Evolutionary conservation across 2,797 vertebrate genomes (phyloP), one percentile per base, ranked within the genome.

Genomic region (Triplophysa yarkandensis): DNA sequence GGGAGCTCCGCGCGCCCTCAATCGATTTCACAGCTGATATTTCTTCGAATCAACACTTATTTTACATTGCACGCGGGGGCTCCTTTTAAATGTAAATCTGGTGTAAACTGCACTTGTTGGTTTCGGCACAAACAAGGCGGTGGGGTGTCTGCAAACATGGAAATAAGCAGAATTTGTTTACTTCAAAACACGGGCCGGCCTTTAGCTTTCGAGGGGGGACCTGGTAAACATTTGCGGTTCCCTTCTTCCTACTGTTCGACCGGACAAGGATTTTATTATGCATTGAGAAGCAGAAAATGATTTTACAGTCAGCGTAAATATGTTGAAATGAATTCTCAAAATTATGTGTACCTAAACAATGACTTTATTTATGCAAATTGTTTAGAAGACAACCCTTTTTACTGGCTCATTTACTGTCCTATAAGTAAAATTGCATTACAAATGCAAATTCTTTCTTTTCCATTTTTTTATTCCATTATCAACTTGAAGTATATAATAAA

Each of bases 21-120:
- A 83, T 84, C 79, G 82, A 85, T 87, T 87, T 87, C 85, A 87
- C 85, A 83, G 83, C 85, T 84, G 83, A 86, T 86, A 83, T 78
- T 84, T 80, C 77, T 83, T 82, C 67, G 78, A 83, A 86, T 82
- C 77, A 72, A 82, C 83, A 81, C 85, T 81, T 81, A 83, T 82
- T 82, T 83, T 83, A 82, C 83, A 83, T 77, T 76, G 79, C 77
- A 77, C 76, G 78, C 74, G 60, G 77, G 77, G 76, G 60, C 60
- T 62, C 78, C 80, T 83, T 81, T 79, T 81, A 82, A 84, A 85
- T 87, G 85, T 81, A 85, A 85, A 87, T 85, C 77, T 72, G 58
- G 50, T 76, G 77, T 83, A 80, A 82, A 84, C 78, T 78, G 81
- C 77, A 82, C 78, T 84, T 82, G 83, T 82, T 80, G 83, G 78